Evolutionary conservation across 2,113 vertebrate species (phyloP).

Genomic region (Scatophagus argus): DNA sequence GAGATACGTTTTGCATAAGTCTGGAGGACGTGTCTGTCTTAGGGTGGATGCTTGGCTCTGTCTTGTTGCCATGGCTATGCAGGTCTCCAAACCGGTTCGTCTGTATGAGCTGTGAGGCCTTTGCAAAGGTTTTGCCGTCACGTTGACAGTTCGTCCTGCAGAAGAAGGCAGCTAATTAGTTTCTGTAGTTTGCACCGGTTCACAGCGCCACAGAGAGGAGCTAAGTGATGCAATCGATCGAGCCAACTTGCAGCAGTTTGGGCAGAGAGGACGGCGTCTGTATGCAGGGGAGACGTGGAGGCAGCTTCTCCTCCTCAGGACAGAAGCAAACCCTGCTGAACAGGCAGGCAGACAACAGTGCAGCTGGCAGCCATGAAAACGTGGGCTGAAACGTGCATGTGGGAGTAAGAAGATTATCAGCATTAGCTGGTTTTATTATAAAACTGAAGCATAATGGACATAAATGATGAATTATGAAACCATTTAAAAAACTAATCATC

Average conservation of each 20-base stretch:
- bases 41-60: neutral
- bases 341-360: conserved; percentile 2
- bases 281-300: conserved; percentile 22
- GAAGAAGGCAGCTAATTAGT: conserved; percentile 51
- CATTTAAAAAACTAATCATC: neutral
- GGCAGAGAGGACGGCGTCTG: conserved; percentile 36
- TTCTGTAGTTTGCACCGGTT: conserved; percentile 43
- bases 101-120: conserved; percentile 38
- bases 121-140: conserved; percentile 27
- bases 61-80: conserved; percentile 31
- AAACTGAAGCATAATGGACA: neutral
- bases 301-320: conserved; percentile 18
- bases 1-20: neutral
- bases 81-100: neutral
- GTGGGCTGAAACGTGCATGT: neutral
- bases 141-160: conserved; percentile 15
- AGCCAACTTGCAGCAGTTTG: conserved; percentile 36
- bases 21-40: neutral
- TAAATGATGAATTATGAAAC: conserved; percentile 1
- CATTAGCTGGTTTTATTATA: conserved; percentile 18
- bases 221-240: conserved; percentile 56
- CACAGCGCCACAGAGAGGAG: conserved; percentile 48
- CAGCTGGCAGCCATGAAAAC: conserved; percentile 26
- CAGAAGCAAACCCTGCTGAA: conserved; percentile 28
- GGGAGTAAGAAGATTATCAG: neutral